These are phyloP conservation scores for Hycleus cichorii DNA, from an alignment of 1,140 invertebrate species.

Conservation along the genomic window DNA sequence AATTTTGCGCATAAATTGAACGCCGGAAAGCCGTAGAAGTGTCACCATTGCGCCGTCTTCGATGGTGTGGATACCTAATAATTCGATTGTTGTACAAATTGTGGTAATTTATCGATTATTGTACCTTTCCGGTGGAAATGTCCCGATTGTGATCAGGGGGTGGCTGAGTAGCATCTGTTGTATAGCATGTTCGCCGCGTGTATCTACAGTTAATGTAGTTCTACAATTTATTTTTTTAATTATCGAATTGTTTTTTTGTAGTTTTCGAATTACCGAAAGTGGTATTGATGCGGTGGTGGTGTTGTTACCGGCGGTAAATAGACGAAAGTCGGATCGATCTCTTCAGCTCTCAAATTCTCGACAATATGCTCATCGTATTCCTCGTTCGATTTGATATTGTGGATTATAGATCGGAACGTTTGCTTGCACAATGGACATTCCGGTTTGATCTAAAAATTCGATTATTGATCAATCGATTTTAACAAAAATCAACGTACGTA, in stretches of 20 bases:
- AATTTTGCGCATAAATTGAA: constrained; percentile 66
- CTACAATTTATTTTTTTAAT: constrained; percentile 27
- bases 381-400: constrained; percentile 79
- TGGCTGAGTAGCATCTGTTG: constrained; percentile 48
- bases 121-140: constrained; percentile 21
- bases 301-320: constrained; percentile 26
- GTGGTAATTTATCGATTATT: background rate
- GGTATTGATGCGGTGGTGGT: constrained; percentile 35
- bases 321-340: constrained; percentile 25
- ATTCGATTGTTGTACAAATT: no score
- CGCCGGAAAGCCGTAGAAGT: constrained; percentile 46
- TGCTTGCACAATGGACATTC: constrained; percentile 93
- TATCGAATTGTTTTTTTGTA: background rate
- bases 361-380: constrained; percentile 77
- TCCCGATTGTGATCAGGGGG: constrained; percentile 35
- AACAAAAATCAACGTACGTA: constrained; percentile 36
- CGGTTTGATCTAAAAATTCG: constrained; percentile 62
- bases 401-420: constrained; percentile 82
- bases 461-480: background rate
- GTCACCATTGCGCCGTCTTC: constrained; percentile 21
- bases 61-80: constrained; percentile 11
- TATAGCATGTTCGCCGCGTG: constrained; percentile 46
- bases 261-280: constrained; percentile 34
- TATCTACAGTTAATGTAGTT: constrained; percentile 52
- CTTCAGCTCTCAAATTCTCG: constrained; percentile 20